Conservation (phyloP, 1,140 invertebrate species). For the Dinothrombium tinctorium region DNA sequence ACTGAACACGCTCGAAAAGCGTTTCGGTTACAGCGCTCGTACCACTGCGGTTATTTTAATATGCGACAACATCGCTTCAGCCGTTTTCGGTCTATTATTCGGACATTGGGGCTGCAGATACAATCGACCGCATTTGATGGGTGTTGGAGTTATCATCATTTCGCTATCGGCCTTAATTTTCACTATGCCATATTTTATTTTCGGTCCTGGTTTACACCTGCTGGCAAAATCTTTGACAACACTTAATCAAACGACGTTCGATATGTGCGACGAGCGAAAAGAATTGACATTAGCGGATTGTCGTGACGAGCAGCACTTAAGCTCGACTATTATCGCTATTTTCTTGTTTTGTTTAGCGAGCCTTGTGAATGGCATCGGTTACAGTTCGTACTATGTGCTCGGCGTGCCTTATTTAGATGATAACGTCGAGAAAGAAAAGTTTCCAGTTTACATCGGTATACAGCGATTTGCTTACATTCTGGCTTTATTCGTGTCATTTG, state of each 20-base stretch:
- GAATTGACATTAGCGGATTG: slow-evolving; percentile 1
- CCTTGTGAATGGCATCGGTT: slow-evolving; percentile 13
- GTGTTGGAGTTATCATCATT: slow-evolving; percentile 38
- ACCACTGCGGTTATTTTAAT: slow-evolving; percentile 32
- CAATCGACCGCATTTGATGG: slow-evolving; percentile 41
- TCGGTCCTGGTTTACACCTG: slow-evolving; percentile 25
- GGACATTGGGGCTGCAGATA: slow-evolving; percentile 38
- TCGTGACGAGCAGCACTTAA: background rate
- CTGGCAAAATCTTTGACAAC: slow-evolving; percentile 5
- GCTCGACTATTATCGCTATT: slow-evolving; percentile 10
- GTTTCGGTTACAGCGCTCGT: slow-evolving; percentile 48
- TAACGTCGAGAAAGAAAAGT: slow-evolving; percentile 18
- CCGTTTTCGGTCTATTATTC: slow-evolving; percentile 21
- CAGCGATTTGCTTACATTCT: no score
- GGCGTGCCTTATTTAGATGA: slow-evolving; percentile 19
- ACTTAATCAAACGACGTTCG: background rate
- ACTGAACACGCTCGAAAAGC: slow-evolving; percentile 47
- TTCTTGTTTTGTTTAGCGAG: slow-evolving; percentile 12
- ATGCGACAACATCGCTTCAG: slow-evolving; percentile 10
- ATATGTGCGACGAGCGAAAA: slow-evolving; percentile 3
- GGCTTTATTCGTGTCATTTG: no score
- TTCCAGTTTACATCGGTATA: slow-evolving; percentile 16
- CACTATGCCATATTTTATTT: slow-evolving; percentile 38
- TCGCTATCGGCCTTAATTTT: slow-evolving; percentile 37
- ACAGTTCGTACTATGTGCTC: slow-evolving; percentile 13